phyloP scores from a whole-genome alignment of 2,888 invertebrate genomes.

The Chrysomela aeneicollis region DNA sequence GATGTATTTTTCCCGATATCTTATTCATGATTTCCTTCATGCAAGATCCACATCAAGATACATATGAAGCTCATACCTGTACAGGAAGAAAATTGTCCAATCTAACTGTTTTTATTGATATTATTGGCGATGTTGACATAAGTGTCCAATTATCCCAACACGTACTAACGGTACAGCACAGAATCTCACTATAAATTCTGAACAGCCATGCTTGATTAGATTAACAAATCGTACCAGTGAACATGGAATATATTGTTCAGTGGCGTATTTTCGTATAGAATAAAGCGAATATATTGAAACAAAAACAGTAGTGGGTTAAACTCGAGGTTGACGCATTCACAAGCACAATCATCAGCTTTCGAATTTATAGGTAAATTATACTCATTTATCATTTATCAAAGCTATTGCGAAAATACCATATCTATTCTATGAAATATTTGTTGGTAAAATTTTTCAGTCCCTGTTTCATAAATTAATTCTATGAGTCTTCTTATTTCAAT shows the following conservation, averaged over 20 bases:
- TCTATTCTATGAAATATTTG: too few relatives aligned
- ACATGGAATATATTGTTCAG: constrained; percentile 4
- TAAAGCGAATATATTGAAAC: too few relatives aligned
- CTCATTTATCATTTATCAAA: too few relatives aligned
- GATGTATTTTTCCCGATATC: neutral
- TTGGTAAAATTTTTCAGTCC: too few relatives aligned
- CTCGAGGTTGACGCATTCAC: too few relatives aligned
- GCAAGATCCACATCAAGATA: neutral
- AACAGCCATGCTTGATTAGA: constrained; percentile 27
- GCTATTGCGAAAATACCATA: too few relatives aligned
- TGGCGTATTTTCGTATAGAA: neutral
- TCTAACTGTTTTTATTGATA: constrained; percentile 4
- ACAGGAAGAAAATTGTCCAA: neutral
- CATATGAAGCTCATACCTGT: neutral
- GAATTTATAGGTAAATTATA: too few relatives aligned
- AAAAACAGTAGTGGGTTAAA: too few relatives aligned
- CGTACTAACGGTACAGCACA: constrained; percentile 29
- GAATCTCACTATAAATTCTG: constrained; percentile 27
- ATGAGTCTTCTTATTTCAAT: too few relatives aligned
- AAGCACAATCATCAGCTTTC: too few relatives aligned
- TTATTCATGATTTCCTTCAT: neutral
- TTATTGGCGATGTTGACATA: constrained; percentile 7
- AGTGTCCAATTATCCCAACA: constrained; percentile 5
- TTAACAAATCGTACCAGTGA: constrained; percentile 26
- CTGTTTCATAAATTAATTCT: too few relatives aligned